A percentile compares a stretch with the other conserved stretches of the same genome.
phyloP scores from a whole-genome alignment of 1,140 invertebrate genomes.

The Cardiocondyla obscurior region DNA sequence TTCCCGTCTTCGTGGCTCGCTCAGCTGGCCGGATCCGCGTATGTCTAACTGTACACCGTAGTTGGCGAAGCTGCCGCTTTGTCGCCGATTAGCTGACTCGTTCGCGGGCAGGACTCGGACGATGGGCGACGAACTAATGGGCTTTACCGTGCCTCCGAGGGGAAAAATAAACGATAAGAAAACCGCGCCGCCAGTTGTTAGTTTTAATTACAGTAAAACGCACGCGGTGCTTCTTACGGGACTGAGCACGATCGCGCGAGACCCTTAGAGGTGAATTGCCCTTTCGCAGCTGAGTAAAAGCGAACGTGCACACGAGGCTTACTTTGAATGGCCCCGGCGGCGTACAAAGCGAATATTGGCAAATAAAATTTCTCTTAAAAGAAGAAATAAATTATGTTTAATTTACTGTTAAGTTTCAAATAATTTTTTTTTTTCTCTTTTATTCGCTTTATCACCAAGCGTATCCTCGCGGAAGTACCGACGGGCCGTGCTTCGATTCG shows the following conservation, averaged over 20 bases:
- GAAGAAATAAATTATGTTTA: not conserved
- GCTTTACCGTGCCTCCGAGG: constrained; percentile 13
- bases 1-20: constrained; percentile 31
- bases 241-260: not conserved
- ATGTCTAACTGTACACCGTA: constrained; percentile 65
- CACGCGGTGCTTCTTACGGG: constrained; percentile 3
- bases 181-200: constrained; percentile 26
- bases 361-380: not conserved
- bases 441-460: not conserved
- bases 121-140: constrained; percentile 12
- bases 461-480: not conserved
- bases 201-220: constrained; percentile 52
- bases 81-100: constrained; percentile 58
- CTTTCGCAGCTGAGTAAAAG: not conserved
- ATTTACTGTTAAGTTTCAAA: not conserved
- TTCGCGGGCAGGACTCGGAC: constrained; percentile 20
- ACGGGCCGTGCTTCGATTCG: not conserved
- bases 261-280: not conserved
- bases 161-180: constrained; percentile 47
- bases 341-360: not conserved
- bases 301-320: not conserved
- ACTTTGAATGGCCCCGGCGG: not conserved
- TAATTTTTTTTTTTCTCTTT: too few relatives aligned
- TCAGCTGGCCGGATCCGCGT: constrained; percentile 41
- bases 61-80: constrained; percentile 61